Evolutionary conservation across 2,113 vertebrate species (phyloP), one percentile per base, ranked within the genome.

Genomic region (Nannobrachium achirus): DNA sequence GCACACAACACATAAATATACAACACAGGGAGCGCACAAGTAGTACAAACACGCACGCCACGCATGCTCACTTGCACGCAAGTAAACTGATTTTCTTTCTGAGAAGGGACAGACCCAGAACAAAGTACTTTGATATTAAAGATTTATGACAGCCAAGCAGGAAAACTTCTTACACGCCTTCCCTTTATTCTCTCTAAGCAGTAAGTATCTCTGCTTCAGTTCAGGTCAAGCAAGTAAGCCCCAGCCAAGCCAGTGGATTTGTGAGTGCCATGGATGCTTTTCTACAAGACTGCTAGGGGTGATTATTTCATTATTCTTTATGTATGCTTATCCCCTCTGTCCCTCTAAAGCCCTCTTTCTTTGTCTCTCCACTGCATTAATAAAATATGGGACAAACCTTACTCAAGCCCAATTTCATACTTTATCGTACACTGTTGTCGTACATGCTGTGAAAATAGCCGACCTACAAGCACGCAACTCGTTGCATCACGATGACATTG

Each of bases 121-220:
- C 49, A 75, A 73, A 81, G 73, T 64, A 57, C 56, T 13, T 16
- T 45, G 60, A 56, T 39, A 74, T 58, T 52, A 44, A 80, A 80
- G 61, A 78, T 86, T 78, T 74, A 76, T 80, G 69, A 64, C 46
- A 78, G 50, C 40, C 3, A 6, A 72, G 50, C 6, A 18, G 57
- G 39, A 33, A 7, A 71, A 69, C 71, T 78, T 78, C 60, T 65
- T 63, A 16, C 40, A 6, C 1, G 8, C 66, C 38, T 75, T 80
- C 59, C 78, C n/a, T 51, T 66, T 79, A 65, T 76, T 72, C 41
- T 66, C 65, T 73, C 50, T 71, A 61, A 81, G 53, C 51, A 42
- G 38, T 7, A 59, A 72, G 61, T 76, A 74, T 77, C 75, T 52
- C 46, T 10, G 58, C 53, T 65, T 0, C 50, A 2, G 65, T 70